Conservation (phyloP, 1,140 invertebrate genomes). For the Panonychus citri region DNA sequence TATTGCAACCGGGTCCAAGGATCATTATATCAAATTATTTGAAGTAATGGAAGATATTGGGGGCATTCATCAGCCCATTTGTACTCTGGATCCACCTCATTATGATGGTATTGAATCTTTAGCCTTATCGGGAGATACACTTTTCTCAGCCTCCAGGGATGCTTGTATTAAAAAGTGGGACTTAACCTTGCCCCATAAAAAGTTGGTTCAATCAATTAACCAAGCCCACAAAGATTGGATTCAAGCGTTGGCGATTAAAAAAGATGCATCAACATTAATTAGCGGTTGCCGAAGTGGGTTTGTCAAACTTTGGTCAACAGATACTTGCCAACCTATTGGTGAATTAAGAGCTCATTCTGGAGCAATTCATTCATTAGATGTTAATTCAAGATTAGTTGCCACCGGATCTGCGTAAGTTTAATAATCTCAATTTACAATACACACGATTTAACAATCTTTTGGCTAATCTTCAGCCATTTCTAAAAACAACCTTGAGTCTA, state of each 20-base stretch:
- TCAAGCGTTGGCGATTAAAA: slow-evolving; percentile 42
- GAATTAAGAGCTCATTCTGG: slow-evolving; percentile 46
- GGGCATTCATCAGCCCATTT: slow-evolving; percentile 33
- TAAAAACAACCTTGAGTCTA: no score
- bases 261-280: slow-evolving; percentile 30
- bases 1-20: slow-evolving; percentile 62
- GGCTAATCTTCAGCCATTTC: no score
- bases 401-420: slow-evolving; percentile 37
- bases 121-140: slow-evolving; percentile 33
- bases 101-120: slow-evolving; percentile 71
- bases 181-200: slow-evolving; percentile 31
- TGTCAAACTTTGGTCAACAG: slow-evolving; percentile 43
- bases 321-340: slow-evolving; percentile 35
- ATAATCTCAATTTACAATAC: no score
- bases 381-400: slow-evolving; percentile 45
- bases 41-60: slow-evolving; percentile 32
- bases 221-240: slow-evolving; percentile 77
- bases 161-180: slow-evolving; percentile 74
- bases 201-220: slow-evolving; percentile 48
- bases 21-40: slow-evolving; percentile 54
- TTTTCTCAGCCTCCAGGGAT: slow-evolving; percentile 66
- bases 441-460: no score
- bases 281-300: slow-evolving; percentile 52
- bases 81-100: slow-evolving; percentile 59
- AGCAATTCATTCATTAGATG: slow-evolving; percentile 48